phyloP scores from a whole-genome alignment of 1,140 invertebrate genomes.

The Euwallacea fornicatus region DNA sequence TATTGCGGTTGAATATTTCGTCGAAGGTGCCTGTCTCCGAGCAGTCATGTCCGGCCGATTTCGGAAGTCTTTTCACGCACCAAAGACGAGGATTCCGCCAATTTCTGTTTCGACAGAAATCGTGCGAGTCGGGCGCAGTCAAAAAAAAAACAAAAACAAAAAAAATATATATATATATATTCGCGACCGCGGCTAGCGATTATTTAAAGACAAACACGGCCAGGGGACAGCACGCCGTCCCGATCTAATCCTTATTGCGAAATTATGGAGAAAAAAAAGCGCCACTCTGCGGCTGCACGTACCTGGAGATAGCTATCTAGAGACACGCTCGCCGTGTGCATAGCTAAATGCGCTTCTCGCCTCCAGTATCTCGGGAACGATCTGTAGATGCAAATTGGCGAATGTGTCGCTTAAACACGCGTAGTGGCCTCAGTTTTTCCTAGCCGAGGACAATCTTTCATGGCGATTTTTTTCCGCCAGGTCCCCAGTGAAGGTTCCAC shows the following conservation, averaged over 20 bases:
- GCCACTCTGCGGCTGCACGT: conserved; percentile 3
- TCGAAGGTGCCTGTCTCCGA: no score
- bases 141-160: no score
- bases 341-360: conserved; percentile 19
- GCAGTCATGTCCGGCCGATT: no score
- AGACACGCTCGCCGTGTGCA: conserved; percentile 10
- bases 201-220: conserved; percentile 11
- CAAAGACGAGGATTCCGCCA: no score
- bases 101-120: no score
- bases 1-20: no score
- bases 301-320: conserved; percentile 10
- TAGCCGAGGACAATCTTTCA: background rate
- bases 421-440: background rate
- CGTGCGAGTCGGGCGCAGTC: no score
- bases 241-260: conserved; percentile 17
- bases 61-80: no score
- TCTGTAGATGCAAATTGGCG: conserved; percentile 14
- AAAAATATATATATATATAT: background rate
- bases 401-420: conserved; percentile 8
- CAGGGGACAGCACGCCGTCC: conserved; percentile 2
- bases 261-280: conserved; percentile 16
- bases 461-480: conserved; percentile 33
- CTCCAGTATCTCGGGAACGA: conserved; percentile 16
- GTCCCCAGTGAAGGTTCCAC: conserved; percentile 52
- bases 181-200: background rate